Evolutionary conservation across 2,888 invertebrate genomes (phyloP), one percentile per base, ranked within the genome.

Genomic region (Branchellion lobata): DNA sequence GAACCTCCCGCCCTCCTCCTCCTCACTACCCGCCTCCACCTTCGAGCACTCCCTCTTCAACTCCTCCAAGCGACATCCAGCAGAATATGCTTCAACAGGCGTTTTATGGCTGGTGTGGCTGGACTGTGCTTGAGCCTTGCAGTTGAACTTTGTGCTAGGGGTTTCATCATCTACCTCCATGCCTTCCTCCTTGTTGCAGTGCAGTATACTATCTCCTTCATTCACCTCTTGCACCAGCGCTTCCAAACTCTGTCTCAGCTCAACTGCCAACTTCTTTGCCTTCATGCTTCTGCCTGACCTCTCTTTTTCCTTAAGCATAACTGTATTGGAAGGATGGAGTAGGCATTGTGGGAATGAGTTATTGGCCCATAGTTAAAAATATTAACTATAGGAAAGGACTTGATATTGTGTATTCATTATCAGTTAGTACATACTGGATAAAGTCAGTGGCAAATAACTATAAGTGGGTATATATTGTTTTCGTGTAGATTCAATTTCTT

Each of bases 1-100:
- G 85, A 90, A 90, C 51, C 84, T 83, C 11, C 87, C 88, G 14
- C 84, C 87, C 81, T 84, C 80, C 27, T 86, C 8, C 86, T 87
- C 79, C 83, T 87, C 57, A 84, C 85, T 68, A 86, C 86, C 69
- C 14, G 3, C 69, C 24, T 57, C 61, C 61, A 57, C 61, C 61
- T n/a, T 57, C 24, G 61, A 24, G 24, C 61, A 57, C 61, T n/a
- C 24, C 21, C 21, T n/a, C 24, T 5, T 57, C 61, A 57, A 24
- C n/a, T n/a, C 61, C 5, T n/a, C n/a, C 24, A 24, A 24, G 21
- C 3, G 21, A n/a, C n/a, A n/a, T n/a, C n/a, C n/a, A n/a, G n/a
- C n/a, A n/a, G n/a, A n/a, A n/a, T n/a, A n/a, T n/a, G n/a, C n/a
- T n/a, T n/a, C n/a, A n/a, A n/a, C n/a, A n/a, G n/a, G n/a, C n/a